phyloP scores from a whole-genome alignment of 2,113 vertebrate genomes.

The Cariama cristata region DNA sequence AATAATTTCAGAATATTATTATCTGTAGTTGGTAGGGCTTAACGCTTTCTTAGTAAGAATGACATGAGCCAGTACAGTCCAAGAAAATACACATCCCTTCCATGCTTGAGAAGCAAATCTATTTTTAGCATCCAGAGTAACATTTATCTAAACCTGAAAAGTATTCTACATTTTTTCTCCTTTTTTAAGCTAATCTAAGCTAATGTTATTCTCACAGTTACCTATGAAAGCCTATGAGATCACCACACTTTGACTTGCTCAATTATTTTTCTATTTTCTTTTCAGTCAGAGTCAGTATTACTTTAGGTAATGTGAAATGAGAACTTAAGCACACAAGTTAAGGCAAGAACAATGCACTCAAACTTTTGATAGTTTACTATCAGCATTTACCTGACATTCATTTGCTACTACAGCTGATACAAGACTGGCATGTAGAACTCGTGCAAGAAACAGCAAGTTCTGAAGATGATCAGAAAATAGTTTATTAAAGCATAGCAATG shows the following conservation, averaged over 20 bases:
- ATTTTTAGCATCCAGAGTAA: background rate
- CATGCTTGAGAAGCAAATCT: background rate
- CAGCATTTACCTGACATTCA: background rate
- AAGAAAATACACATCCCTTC: background rate
- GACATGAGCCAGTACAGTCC: background rate
- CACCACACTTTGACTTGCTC: background rate
- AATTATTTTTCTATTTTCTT: background rate
- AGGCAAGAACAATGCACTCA: background rate
- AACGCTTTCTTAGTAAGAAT: background rate
- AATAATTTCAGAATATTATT: background rate
- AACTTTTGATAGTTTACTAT: background rate
- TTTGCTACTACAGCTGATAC: background rate
- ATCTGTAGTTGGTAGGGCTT: background rate
- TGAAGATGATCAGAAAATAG: background rate
- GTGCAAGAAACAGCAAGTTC: background rate
- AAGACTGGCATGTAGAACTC: background rate
- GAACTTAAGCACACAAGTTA: background rate
- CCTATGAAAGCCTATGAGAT: background rate
- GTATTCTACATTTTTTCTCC: background rate
- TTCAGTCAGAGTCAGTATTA: background rate
- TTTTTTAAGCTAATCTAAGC: background rate
- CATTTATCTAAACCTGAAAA: background rate
- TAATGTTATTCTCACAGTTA: background rate
- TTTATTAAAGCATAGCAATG: conserved; percentile 36
- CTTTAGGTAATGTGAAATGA: background rate